These are phyloP conservation scores for Trichogramma evanescens DNA, from an alignment of 2,888 invertebrate genomes.

Conservation along the genomic window DNA sequence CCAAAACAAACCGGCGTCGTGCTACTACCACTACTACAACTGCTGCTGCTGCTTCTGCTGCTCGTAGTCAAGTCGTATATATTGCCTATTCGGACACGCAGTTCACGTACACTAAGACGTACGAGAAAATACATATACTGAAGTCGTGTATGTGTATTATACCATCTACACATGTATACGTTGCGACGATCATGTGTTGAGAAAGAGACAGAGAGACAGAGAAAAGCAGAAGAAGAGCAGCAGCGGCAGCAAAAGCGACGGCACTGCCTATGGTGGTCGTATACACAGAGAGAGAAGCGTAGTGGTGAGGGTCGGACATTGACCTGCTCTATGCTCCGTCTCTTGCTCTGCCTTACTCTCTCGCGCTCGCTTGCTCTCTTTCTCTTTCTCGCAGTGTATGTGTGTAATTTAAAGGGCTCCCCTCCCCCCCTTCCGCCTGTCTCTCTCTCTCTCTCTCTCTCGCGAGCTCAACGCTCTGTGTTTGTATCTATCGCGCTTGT, in stretches of 20 bases:
- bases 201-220: neutral
- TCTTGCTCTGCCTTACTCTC: conserved; percentile 28
- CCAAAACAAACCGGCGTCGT: conserved; percentile 46
- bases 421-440: neutral
- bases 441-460: neutral
- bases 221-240: neutral
- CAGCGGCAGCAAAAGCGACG: too few relatives aligned
- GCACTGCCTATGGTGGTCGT: neutral
- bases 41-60: neutral
- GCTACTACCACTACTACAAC: conserved; percentile 17
- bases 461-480: too few relatives aligned
- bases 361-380: conserved; percentile 26
- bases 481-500: too few relatives aligned
- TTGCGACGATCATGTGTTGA: neutral
- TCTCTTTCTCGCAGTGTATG: neutral
- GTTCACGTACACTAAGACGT: neutral
- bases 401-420: too few relatives aligned
- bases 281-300: conserved; percentile 24
- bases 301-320: conserved; percentile 48
- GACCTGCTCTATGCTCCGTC: conserved; percentile 30
- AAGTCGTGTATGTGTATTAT: too few relatives aligned
- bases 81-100: neutral
- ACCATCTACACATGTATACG: neutral
- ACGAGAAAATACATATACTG: conserved; percentile 3
- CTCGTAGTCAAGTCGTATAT: neutral